These are phyloP conservation scores for Pelvicachromis taeniatus DNA, from an alignment of 2,113 vertebrate species.

Conservation along the genomic window DNA sequence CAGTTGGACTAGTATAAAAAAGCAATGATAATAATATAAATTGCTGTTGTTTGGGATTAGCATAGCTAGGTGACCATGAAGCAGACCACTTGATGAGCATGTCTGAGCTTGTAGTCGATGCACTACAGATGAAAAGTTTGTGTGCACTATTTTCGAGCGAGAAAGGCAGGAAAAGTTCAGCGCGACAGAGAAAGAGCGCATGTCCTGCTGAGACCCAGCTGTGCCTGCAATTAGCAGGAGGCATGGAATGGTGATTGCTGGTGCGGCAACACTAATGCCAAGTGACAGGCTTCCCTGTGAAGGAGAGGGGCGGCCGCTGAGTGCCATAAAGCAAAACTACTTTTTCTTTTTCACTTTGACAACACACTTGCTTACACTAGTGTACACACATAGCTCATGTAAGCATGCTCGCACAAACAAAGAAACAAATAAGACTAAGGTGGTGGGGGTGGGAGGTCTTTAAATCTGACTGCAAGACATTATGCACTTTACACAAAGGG, in stretches of 20 bases:
- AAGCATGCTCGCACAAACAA: neutral
- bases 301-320: conserved; percentile 80
- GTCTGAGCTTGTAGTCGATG: neutral
- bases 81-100: neutral
- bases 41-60: neutral
- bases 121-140: neutral
- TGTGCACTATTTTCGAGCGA: neutral
- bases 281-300: conserved; percentile 89
- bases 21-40: neutral
- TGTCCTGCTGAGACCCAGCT: conserved; percentile 97
- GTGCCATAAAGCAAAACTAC: conserved; percentile 52
- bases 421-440: conserved; percentile 17
- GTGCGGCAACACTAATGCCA: conserved; percentile 94
- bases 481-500: conserved; percentile 94
- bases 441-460: conserved; percentile 77
- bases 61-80: neutral
- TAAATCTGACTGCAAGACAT: conserved; percentile 97
- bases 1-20: neutral
- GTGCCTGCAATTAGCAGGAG: conserved; percentile 99
- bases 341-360: conserved; percentile 38
- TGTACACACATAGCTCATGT: conserved; percentile 15
- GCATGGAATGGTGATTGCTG: conserved; percentile 98
- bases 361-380: conserved; percentile 45
- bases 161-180: neutral
- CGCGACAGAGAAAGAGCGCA: neutral